Evolutionary conservation across 2,888 invertebrate genomes (phyloP), one percentile per base, ranked within the genome.

Genomic region (Colostygia pectinataria): DNA sequence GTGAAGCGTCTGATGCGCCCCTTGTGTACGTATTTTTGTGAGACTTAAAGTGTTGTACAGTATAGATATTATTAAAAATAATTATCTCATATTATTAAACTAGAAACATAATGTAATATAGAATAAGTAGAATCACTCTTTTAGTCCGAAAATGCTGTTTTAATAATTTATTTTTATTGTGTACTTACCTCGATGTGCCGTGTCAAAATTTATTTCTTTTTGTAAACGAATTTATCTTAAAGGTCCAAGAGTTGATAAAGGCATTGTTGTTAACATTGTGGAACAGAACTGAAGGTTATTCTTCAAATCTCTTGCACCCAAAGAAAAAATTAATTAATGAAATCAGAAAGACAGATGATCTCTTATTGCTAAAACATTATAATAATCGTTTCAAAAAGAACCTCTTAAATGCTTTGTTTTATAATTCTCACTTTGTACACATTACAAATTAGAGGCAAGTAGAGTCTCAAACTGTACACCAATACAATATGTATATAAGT

Each of bases 11-110:
- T 45, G 48, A 58, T 62, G 72, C 71, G 65, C 67, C 66, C 28
- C 57, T 66, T 60, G 77, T 79, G 78, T 75, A 74, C 67, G 75
- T 80, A 72, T 71, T 74, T 74, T 70, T 82, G 81, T 83, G 83
- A 83, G 80, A 89, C 82, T 81, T 71, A 59, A 80, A 85, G 86
- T 88, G 86, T 76, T 83, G 83, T 89, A 90, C 90, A 90, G 85
- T 81, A 83, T 81, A 87, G 81, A 82, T 81, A 77, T 71, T 83
- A 83, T 77, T 72, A 70, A 77, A 80, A 75, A 75, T 81, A 83
- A 77, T 80, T 78, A 85, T 81, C 77, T 79, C 75, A 74, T 79
- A 81, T 76, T 74, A 55, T 58, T 55, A 48, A 48, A 37, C 42
- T 57, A 54, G 45, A 47, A 63, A 79, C 73, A 74, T 83, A n/a